phyloP scores from a whole-genome alignment of 2,113 vertebrate genomes.

The Rhinolophus ferrumequinum region DNA sequence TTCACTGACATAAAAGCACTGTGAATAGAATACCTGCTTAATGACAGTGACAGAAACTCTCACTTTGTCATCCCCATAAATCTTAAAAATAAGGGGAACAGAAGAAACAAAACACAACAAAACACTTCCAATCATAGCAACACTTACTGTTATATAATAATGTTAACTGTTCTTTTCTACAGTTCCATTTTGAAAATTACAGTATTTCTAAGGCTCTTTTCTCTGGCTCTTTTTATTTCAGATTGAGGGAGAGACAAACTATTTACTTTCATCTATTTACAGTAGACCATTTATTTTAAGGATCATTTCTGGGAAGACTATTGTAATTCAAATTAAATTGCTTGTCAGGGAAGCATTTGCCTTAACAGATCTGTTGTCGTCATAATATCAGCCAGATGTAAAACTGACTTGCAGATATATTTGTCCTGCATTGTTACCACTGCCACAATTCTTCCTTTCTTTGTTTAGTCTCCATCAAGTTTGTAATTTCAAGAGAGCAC shows the following conservation, averaged over 20 bases:
- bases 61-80: not conserved
- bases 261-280: conserved; percentile 74
- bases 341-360: conserved; percentile 72
- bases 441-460: not conserved
- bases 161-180: not conserved
- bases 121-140: not conserved
- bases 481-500: not conserved
- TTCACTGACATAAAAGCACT: not conserved
- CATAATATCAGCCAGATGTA: conserved; percentile 19
- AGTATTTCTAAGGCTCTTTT: conserved; percentile 11
- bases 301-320: conserved; percentile 73
- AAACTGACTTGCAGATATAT: conserved; percentile 23
- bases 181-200: conserved; percentile 56
- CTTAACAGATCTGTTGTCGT: conserved; percentile 49
- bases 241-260: conserved; percentile 35
- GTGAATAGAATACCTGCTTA: not conserved
- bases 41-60: not conserved
- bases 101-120: not conserved
- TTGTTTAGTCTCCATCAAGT: not conserved
- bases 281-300: conserved; percentile 70
- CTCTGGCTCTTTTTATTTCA: conserved; percentile 54
- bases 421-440: not conserved
- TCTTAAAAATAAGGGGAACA: not conserved
- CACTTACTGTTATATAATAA: not conserved
- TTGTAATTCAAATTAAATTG: conserved; percentile 74